Evolutionary conservation across 2,113 vertebrate genomes (phyloP), one percentile per base, ranked within the genome.

Genomic region (Cyphomyrus plagiostoma): DNA sequence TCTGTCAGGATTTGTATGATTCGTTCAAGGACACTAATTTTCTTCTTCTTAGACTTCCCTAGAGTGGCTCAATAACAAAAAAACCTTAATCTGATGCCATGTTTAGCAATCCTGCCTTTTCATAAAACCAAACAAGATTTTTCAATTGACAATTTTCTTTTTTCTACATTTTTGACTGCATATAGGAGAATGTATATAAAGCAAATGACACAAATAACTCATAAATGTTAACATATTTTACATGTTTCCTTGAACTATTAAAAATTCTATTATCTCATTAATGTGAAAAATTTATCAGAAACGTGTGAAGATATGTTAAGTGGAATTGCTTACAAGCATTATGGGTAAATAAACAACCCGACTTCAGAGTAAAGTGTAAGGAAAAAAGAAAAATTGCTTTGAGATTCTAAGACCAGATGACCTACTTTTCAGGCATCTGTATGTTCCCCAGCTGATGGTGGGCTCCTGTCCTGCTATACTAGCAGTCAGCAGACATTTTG

Each of bases 401-500:
- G 50, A 30, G 48, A 85, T 82, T 80, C 17, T 77, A 42, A 77
- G 74, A 21, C 15, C 86, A 48, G 52, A 9, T 88, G 89, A 88
- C 89, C 89, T 90, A 88, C 50, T 88, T 90, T 83, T 11, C 30
- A 39, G 74, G 56, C 70, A 53, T 82, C 89, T 88, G 42, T 83
- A 86, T 35, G 74, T 88, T 58, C 89, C 50, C 50, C 42, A 10
- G 74, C 86, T 84, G 89, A 42, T 88, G 86, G 52, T 42, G 86
- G 56, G 83, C 46, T 11, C 84, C 86, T 85, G 89, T 89, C 90
- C 87, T 70, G 88, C 89, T 58, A 26, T n/a, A 45, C 87, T 19
- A 49, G 87, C 83, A 88, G 89, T 90, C 90, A 89, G 89, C 56
- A 89, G 77, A 50, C 45, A 90, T 90, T 89, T 91, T 89, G 89